Conservation (phyloP, 2,888 invertebrate species). For the Eupeodes luniger region DNA sequence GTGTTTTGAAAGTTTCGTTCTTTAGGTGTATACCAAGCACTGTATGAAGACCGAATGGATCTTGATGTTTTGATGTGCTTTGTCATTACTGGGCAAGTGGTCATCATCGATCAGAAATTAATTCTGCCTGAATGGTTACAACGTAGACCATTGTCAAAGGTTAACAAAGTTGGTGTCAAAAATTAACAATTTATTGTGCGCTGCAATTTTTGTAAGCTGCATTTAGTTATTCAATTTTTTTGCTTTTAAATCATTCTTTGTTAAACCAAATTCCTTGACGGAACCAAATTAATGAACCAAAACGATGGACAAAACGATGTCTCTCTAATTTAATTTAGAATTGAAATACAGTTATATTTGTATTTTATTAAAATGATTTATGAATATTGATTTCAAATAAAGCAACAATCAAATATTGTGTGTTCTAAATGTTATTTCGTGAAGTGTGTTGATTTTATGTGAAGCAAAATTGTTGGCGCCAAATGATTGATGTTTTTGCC, state of each 20-base stretch:
- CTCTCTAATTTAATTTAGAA: conserved; percentile 1
- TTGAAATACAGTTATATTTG: conserved; percentile 1
- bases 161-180: neutral
- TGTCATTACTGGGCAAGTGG: neutral
- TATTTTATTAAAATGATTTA: neutral
- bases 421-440: conserved; percentile 1
- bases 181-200: conserved; percentile 1
- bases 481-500: conserved; percentile 1
- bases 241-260: conserved; percentile 1
- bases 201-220: neutral
- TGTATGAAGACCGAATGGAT: conserved; percentile 16
- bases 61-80: conserved; percentile 7
- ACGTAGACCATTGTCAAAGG: conserved; percentile 1
- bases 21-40: conserved; percentile 16
- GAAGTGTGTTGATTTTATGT: conserved; percentile 1
- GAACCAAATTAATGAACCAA: conserved; percentile 1
- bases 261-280: neutral
- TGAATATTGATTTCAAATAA: conserved; percentile 1
- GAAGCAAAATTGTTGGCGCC: conserved; percentile 1
- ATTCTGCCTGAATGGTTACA: conserved; percentile 1
- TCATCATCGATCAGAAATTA: conserved; percentile 1
- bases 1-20: conserved; percentile 16
- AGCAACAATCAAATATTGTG: conserved; percentile 1
- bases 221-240: conserved; percentile 1
- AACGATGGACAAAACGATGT: too few species aligned